phyloP scores from a whole-genome alignment of 2,888 invertebrate species.

The Ernsta delagoae region DNA sequence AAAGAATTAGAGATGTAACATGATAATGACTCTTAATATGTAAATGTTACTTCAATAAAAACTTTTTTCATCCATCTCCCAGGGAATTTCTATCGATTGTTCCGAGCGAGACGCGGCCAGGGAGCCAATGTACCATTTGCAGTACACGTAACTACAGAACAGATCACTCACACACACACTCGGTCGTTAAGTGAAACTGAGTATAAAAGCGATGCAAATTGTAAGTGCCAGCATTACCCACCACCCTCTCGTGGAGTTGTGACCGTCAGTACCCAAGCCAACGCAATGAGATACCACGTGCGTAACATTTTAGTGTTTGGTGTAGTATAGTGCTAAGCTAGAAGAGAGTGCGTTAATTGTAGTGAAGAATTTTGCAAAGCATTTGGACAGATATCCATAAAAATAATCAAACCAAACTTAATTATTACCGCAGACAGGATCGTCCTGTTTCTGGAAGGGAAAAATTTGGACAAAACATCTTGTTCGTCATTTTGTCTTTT shows the following conservation, averaged over 20 bases:
- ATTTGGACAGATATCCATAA: not conserved
- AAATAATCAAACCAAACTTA: not conserved
- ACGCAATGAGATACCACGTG: slow-evolving; percentile 79
- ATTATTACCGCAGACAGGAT: too few relatives aligned
- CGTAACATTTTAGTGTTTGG: slow-evolving; percentile 58
- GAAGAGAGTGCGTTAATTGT: slow-evolving; percentile 3
- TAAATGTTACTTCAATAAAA: slow-evolving; percentile 49
- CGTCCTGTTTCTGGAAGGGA: too few relatives aligned
- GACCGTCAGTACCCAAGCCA: slow-evolving; percentile 54
- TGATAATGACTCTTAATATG: slow-evolving; percentile 55
- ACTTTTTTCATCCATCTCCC: slow-evolving; percentile 63
- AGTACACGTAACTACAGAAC: slow-evolving; percentile 70
- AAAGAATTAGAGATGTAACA: slow-evolving; percentile 38
- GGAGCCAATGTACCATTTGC: slow-evolving; percentile 67
- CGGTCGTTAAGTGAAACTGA: slow-evolving; percentile 71
- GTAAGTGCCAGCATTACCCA: slow-evolving; percentile 74
- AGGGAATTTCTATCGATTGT: slow-evolving; percentile 81
- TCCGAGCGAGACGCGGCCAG: slow-evolving; percentile 62
- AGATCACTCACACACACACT: slow-evolving; percentile 67
- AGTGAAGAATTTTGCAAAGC: not conserved
- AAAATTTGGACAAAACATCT: too few relatives aligned
- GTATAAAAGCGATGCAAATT: slow-evolving; percentile 84
- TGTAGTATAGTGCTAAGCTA: slow-evolving; percentile 45
- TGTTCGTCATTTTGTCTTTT: too few relatives aligned
- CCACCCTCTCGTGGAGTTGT: slow-evolving; percentile 72